Base-by-base conservation (phyloP, 2,888 invertebrate species). In the Spatulosminthurus flaviceps region DNA sequence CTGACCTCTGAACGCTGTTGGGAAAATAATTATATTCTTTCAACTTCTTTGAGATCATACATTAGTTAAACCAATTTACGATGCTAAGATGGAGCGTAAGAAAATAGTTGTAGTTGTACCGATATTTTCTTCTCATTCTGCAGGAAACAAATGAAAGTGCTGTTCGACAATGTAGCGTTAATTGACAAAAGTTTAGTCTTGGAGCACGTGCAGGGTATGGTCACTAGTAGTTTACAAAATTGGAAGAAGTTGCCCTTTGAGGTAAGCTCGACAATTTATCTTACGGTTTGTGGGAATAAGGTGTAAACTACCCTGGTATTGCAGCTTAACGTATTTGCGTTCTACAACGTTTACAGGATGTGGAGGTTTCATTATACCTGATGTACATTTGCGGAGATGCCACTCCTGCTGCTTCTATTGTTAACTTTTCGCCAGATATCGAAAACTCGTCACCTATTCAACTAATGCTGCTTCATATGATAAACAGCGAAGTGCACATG, bases 121-220 rank as follows among this genome's bases (percentile, higher is more conserved):
- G n/a, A n/a, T n/a, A n/a, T n/a, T 43, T 24, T 60, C 13, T 24
- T 64, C 7, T n/a, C 24, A 43, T 13, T 41, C n/a, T 24, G 11
- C 76, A 86, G 90, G 79, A 90, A 90, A 85, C 88, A 89, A 72
- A 83, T 90, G 73, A 89, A 89, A 86, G 87, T 89, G 11, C 86
- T 90, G 28, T 89, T 90, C 85, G 90, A 89, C 85, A 90, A 90
- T 82, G 81, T 90, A 51, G 88, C 89, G 43, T 87, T 88, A 51
- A 83, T 90, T 83, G 89, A 90, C 82, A 87, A 87, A 19, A 87
- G 88, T 24, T 85, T 89, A 80, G 87, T 90, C 11, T 84, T 89
- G 79, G 82, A 86, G n/a, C 87, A 87, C 24, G 88, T 89, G 0
- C 87, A 87, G 82, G 87, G 87, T 77, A 86, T 88, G 51, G 87